Percentiles rank a stretch among this genome's conserved stretches.
phyloP scores from a whole-genome alignment of 2,888 invertebrate genomes.

The Taphrorychus bicolor region DNA sequence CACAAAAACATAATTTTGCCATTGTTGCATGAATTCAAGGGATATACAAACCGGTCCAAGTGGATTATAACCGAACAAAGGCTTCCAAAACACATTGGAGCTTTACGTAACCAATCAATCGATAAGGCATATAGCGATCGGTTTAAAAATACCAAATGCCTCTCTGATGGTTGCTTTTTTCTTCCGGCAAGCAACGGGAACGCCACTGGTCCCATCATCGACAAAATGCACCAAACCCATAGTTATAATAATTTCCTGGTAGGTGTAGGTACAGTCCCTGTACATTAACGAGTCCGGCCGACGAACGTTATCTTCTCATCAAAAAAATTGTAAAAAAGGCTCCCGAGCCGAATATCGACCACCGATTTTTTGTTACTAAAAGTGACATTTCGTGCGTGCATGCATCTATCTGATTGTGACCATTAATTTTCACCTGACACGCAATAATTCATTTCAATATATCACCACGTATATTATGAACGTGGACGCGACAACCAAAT shows the following conservation, averaged over 20 bases:
- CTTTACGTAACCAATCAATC: constrained; percentile 1
- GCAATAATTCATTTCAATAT: constrained; percentile 36
- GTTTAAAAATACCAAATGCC: neutral
- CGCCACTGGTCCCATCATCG: constrained; percentile 1
- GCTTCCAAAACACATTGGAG: constrained; percentile 2
- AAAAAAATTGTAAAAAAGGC: constrained; percentile 24
- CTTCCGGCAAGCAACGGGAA: neutral
- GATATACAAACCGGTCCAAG: constrained; percentile 22
- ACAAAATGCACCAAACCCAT: constrained; percentile 3
- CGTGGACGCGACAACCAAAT: constrained; percentile 15
- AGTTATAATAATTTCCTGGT: constrained; percentile 14
- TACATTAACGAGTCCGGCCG: constrained; percentile 14
- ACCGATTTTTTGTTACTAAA: constrained; percentile 32
- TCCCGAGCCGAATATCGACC: constrained; percentile 27
- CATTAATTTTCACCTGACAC: constrained; percentile 39
- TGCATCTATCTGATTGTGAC: constrained; percentile 39
- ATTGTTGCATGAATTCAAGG: constrained; percentile 24
- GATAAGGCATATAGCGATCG: neutral
- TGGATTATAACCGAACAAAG: constrained; percentile 16
- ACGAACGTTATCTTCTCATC: constrained; percentile 19
- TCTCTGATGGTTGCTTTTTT: neutral
- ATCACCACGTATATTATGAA: constrained; percentile 24
- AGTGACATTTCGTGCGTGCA: constrained; percentile 38
- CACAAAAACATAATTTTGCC: constrained; percentile 27
- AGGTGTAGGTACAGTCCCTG: too few relatives aligned